These are phyloP conservation scores for Chrysochloris asiatica DNA, from an alignment of 2,113 vertebrate genomes.

Conservation along the genomic window DNA sequence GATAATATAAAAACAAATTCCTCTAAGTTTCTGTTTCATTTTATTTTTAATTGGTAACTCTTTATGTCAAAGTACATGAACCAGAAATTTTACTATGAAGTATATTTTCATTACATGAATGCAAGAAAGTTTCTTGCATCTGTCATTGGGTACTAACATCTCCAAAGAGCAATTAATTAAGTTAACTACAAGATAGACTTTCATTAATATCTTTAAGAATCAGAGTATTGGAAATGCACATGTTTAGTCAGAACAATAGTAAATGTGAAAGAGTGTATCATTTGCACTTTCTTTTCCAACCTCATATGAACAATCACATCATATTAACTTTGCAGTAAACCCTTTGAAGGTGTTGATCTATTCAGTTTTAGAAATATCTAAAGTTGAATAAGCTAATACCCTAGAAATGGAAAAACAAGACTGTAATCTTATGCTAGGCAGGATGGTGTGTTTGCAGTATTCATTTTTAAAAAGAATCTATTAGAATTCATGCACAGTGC, in stretches of 20 bases:
- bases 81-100: neutral
- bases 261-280: neutral
- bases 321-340: conserved; percentile 32
- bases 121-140: neutral
- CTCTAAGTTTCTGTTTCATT: neutral
- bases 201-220: neutral
- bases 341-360: neutral
- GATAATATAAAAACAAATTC: neutral
- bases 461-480: neutral
- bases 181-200: no score
- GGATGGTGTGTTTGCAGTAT: neutral
- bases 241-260: neutral
- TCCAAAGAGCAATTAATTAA: neutral
- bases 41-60: neutral
- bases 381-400: conserved; percentile 18
- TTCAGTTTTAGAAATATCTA: conserved; percentile 44
- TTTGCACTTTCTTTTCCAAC: conserved; percentile 1
- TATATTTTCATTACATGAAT: neutral
- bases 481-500: neutral
- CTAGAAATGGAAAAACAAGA: conserved; percentile 43
- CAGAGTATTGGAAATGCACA: neutral
- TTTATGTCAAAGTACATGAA: neutral
- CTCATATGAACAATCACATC: neutral
- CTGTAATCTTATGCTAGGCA: neutral
- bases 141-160: neutral